phyloP scores from a whole-genome alignment of 1,140 invertebrate species.

The Gonioctena quinquepunctata region DNA sequence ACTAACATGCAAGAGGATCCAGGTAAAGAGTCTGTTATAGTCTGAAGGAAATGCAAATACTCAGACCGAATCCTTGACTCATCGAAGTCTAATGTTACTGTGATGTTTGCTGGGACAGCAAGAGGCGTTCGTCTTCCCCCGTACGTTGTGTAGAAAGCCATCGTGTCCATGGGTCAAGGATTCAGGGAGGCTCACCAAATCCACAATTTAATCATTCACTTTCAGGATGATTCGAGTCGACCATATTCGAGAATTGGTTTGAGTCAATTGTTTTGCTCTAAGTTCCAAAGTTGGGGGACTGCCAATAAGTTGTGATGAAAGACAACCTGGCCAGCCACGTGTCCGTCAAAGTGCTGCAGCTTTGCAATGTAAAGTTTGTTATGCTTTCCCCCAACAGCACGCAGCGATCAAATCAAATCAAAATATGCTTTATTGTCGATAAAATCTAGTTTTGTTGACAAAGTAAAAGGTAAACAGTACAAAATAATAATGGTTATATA shows the following conservation, averaged over 20 bases:
- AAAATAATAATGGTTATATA: too few relatives aligned
- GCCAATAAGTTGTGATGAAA: background rate
- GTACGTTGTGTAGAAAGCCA: too few relatives aligned
- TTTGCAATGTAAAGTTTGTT: background rate
- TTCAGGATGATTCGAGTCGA: background rate
- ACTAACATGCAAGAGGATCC: background rate
- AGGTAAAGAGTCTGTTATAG: background rate
- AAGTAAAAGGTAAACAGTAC: too few relatives aligned
- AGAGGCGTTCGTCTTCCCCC: too few relatives aligned
- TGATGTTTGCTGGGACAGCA: background rate
- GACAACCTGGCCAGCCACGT: background rate
- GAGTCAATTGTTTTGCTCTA: background rate
- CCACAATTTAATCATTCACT: background rate
- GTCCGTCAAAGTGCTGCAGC: background rate
- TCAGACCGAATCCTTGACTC: background rate
- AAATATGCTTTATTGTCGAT: too few relatives aligned
- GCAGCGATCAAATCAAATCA: background rate
- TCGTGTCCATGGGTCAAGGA: background rate
- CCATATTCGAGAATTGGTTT: background rate
- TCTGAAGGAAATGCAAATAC: background rate
- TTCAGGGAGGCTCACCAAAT: background rate
- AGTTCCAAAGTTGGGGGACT: background rate
- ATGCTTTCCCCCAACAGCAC: background rate
- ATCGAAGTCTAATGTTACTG: too few relatives aligned
- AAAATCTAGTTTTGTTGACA: too few relatives aligned